Conservation (phyloP, 2,113 vertebrate species). For the Leptobrachium ailaonicum region DNA sequence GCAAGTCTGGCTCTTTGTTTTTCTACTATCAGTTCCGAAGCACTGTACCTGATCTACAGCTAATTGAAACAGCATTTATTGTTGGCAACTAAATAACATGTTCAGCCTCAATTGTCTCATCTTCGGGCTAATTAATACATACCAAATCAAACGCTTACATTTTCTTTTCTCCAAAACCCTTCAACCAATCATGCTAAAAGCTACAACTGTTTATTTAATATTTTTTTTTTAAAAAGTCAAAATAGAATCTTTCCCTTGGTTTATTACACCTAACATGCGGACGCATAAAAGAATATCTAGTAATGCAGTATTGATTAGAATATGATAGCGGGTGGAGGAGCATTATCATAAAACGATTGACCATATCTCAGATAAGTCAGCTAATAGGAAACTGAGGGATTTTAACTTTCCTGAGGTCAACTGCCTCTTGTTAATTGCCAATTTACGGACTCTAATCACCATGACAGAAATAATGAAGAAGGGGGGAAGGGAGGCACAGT, state of each 20-base stretch:
- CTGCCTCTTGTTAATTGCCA: conserved; percentile 20
- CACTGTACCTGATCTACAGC: conserved; percentile 39
- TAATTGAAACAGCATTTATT: conserved; percentile 49
- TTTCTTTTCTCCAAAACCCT: not conserved
- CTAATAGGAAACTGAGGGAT: conserved; percentile 32
- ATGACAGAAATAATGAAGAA: conserved; percentile 48
- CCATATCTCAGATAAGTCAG: conserved; percentile 1
- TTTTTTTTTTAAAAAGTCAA: not conserved
- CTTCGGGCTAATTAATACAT: conserved; percentile 50
- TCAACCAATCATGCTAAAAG: conserved; percentile 14
- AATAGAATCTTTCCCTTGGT: conserved; percentile 12
- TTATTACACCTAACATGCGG: conserved; percentile 7
- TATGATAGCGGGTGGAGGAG: not conserved
- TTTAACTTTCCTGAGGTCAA: conserved; percentile 18
- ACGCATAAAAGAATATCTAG: not conserved
- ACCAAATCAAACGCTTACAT: conserved; percentile 32
- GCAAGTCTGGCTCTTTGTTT: not conserved
- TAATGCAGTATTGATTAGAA: conserved; percentile 33
- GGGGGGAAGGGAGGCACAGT: conserved; percentile 20
- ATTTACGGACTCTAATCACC: conserved; percentile 17
- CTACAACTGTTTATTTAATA: conserved; percentile 3
- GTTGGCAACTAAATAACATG: conserved; percentile 44
- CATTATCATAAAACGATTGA: conserved; percentile 39
- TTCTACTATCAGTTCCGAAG: conserved; percentile 29
- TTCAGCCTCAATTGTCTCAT: conserved; percentile 43